Evolutionary conservation across 2,888 invertebrate genomes (phyloP).

Genomic region (Doris montereyensis): DNA sequence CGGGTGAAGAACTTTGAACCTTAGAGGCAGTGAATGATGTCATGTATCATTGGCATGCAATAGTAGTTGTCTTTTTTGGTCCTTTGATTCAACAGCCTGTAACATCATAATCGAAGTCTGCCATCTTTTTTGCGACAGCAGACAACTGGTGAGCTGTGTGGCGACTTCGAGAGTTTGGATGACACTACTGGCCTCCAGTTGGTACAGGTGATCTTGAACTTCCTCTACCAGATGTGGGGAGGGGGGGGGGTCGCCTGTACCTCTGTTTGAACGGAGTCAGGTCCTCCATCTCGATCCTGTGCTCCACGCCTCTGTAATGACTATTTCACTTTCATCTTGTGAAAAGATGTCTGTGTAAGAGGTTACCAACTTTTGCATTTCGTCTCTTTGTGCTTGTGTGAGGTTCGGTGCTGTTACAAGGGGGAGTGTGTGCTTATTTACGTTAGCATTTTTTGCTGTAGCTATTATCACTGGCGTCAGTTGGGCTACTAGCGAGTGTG

Average conservation of each 20-base stretch:
- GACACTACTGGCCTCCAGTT: slow-evolving; percentile 44
- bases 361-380: too few species aligned
- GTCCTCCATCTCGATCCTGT: background rate
- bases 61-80: slow-evolving; percentile 48
- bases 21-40: slow-evolving; percentile 41
- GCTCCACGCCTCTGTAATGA: too few species aligned
- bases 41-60: slow-evolving; percentile 47
- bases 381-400: too few species aligned
- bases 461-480: too few species aligned
- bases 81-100: slow-evolving; percentile 39
- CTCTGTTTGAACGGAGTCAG: slow-evolving; percentile 45
- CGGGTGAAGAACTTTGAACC: slow-evolving; percentile 42
- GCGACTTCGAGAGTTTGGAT: slow-evolving; percentile 43
- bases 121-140: slow-evolving; percentile 44
- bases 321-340: background rate
- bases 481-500: too few species aligned
- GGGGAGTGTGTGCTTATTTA: too few species aligned
- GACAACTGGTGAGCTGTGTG: slow-evolving; percentile 45
- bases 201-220: slow-evolving; percentile 45
- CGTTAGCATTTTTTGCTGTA: too few species aligned
- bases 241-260: too few species aligned
- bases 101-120: slow-evolving; percentile 45
- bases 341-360: too few species aligned
- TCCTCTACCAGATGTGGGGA: slow-evolving; percentile 49
- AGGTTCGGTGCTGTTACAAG: too few species aligned